These are phyloP conservation scores for Sminthurides bifidus DNA, from an alignment of 1,140 invertebrate genomes.

Conservation along the genomic window DNA sequence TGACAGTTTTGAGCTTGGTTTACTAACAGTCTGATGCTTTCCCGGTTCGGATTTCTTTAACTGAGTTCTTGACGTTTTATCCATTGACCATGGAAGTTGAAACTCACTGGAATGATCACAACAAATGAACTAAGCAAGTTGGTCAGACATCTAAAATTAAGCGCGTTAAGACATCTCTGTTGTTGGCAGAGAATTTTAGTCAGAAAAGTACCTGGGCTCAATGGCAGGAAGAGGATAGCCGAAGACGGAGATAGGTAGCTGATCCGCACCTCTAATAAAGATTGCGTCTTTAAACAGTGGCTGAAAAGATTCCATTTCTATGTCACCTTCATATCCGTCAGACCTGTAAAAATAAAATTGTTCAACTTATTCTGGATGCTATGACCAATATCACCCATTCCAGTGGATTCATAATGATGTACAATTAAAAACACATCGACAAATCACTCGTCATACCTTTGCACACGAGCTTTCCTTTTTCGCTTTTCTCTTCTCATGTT, in stretches of 20 bases:
- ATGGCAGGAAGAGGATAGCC: constrained; percentile 14
- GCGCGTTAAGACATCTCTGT: no score
- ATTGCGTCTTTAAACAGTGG: constrained; percentile 3
- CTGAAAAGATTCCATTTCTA: constrained; percentile 9
- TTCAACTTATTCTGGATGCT: background rate
- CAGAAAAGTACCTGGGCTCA: constrained; percentile 2
- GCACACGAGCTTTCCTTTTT: background rate
- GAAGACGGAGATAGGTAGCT: constrained; percentile 14
- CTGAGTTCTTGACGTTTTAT: no score
- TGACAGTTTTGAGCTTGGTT: no score
- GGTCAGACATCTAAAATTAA: no score
- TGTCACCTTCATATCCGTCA: constrained; percentile 2
- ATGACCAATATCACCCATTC: background rate
- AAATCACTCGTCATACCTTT: background rate
- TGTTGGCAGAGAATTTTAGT: background rate
- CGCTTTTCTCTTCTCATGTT: background rate
- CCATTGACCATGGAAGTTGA: no score
- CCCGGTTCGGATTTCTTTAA: no score
- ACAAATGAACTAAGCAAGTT: no score
- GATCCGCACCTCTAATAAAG: constrained; percentile 1
- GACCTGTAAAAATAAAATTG: background rate
- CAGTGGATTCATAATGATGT: background rate
- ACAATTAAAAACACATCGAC: background rate
- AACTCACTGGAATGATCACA: no score
- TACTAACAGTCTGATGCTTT: no score